Evolutionary conservation across 2,888 invertebrate species (phyloP).

Genomic region (Auanema freiburgensis): DNA sequence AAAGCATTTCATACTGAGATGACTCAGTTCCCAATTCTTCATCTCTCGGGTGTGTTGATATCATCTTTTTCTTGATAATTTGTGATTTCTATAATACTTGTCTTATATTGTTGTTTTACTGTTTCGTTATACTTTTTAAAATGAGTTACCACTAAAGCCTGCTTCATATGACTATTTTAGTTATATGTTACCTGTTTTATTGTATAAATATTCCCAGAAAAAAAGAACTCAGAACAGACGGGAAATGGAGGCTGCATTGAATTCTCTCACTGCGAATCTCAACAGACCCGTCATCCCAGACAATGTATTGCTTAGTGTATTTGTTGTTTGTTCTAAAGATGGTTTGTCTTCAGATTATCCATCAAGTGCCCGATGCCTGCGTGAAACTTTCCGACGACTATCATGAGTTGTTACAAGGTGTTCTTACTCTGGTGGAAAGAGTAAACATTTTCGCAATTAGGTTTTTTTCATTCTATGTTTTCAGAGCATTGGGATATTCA

Average conservation of each 20-base stretch:
- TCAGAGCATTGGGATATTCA: constrained; percentile 55
- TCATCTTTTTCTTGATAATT: too few species aligned
- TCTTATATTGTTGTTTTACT: too few species aligned
- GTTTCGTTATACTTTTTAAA: constrained; percentile 44
- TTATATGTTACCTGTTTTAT: constrained; percentile 46
- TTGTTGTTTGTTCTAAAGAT: too few species aligned
- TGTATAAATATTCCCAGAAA: constrained; percentile 47
- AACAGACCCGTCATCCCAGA: constrained; percentile 40
- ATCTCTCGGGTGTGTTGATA: too few species aligned
- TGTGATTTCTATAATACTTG: too few species aligned
- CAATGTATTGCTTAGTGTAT: constrained; percentile 12
- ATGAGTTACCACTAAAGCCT: too few species aligned
- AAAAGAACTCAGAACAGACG: constrained; percentile 32
- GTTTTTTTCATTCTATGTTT: constrained; percentile 5
- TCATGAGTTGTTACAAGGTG: constrained; percentile 44
- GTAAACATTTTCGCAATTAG: constrained; percentile 21
- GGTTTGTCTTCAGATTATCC: constrained; percentile 20
- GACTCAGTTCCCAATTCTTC: too few species aligned
- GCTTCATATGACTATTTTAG: too few species aligned
- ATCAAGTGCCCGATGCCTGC: constrained; percentile 34
- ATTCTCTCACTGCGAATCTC: constrained; percentile 32
- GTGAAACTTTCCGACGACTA: constrained; percentile 34
- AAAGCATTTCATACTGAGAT: too few species aligned
- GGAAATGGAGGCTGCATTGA: constrained; percentile 38
- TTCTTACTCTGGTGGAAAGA: constrained; percentile 52